Base-by-base conservation (phyloP, 2,113 vertebrate genomes). In the Harpagus bidentatus region DNA sequence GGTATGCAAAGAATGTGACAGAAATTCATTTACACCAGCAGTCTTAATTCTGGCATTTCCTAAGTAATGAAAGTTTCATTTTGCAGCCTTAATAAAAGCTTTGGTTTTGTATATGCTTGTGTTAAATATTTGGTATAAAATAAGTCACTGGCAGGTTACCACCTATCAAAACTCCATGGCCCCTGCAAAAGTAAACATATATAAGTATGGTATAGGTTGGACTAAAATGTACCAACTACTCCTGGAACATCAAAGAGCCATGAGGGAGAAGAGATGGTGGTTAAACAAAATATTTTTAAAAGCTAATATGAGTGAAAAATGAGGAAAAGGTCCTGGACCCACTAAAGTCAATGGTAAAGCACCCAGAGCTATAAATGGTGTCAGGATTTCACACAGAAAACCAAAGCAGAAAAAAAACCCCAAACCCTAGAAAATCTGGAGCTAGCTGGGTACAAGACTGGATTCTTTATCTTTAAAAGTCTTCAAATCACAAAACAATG, bases 51-150 rank as follows among this genome's bases (percentile, higher is more conserved):
- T 88, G 63, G 9, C 26, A 83, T 90, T 86, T 95, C 17, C 19
- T 40, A 62, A 62, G 42, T 88, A 9, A 76, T 38, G 3, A 50
- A 92, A 70, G 32, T 62, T 91, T 86, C 77, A 63, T 84, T 96
- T 84, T 77, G 20, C 28, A 69, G 28, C 19, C 53, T 80, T 90
- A 92, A 91, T 86, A 80, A 88, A 58, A 92, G 34, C 17, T 78
- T 74, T 77, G 59, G 13, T 2, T 66, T 93, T 86, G 22, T 59
- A 66, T 53, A 81, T 63, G 25, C 12, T 80, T 82, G 20, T 73
- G 29, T 81, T 83, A 88, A 86, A 94, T 83, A 91, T 70, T 78
- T 86, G n/a, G 6, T 84, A 66, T 94, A 67, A 92, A 92, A 89
- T 78, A 65, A 89, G 82, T 82, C 6, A 4, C 63, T 48, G 34